Percentiles rank a stretch among this genome's conserved stretches.
These are phyloP conservation scores for Lycia hirtaria DNA, from an alignment of 2,888 invertebrate genomes.

Conservation along the genomic window DNA sequence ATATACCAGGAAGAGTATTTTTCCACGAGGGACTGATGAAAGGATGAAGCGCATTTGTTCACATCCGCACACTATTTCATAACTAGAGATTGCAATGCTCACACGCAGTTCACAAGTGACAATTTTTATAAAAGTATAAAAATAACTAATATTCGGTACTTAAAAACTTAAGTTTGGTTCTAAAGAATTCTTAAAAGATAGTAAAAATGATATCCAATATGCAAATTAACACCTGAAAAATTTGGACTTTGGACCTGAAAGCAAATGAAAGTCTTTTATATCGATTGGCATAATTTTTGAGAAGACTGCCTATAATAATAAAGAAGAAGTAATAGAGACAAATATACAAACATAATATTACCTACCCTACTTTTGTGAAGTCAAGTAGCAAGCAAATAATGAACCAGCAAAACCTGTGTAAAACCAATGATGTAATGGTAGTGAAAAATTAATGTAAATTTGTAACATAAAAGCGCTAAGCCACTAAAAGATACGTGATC, in stretches of 20 bases:
- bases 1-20: conserved; percentile 17
- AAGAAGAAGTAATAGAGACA: not conserved
- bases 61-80: conserved; percentile 16
- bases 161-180: too few relatives aligned
- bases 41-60: conserved; percentile 27
- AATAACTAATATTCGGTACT: too few relatives aligned
- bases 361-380: too few relatives aligned
- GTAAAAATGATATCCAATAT: too few relatives aligned
- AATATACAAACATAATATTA: too few relatives aligned
- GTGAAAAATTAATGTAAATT: not conserved
- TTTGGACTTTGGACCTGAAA: too few relatives aligned
- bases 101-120: conserved; percentile 8
- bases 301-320: too few relatives aligned
- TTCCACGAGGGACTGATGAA: conserved; percentile 15
- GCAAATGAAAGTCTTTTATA: too few relatives aligned
- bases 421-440: not conserved
- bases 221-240: too few relatives aligned
- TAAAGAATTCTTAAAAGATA: too few relatives aligned
- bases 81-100: conserved; percentile 13
- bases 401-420: not conserved
- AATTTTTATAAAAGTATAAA: not conserved
- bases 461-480: not conserved
- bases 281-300: too few relatives aligned
- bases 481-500: not conserved
- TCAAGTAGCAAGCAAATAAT: not conserved